Evolutionary conservation across 2,797 vertebrate species (phyloP).

Genomic region (Danio albolineatus): DNA sequence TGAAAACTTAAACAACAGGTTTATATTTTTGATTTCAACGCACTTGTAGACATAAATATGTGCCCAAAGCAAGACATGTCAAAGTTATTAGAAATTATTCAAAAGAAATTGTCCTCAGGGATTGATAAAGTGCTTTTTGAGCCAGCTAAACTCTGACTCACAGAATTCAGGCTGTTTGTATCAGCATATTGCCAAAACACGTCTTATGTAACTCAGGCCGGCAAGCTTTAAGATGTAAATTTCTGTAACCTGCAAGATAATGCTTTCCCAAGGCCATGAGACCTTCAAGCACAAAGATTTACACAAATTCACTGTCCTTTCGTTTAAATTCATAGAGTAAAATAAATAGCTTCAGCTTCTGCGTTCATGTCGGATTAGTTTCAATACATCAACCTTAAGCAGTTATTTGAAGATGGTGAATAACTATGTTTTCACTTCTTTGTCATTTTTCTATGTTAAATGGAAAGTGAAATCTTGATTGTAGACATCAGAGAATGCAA

Average conservation of each 20-base stretch:
- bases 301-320: constrained; percentile 37
- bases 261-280: constrained; percentile 32
- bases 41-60: constrained; percentile 16
- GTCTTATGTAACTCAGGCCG: constrained; percentile 55
- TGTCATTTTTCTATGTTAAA: background rate
- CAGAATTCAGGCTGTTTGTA: constrained; percentile 53
- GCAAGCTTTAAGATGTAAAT: constrained; percentile 56
- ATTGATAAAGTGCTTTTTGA: constrained; percentile 59
- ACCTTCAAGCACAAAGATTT: constrained; percentile 23
- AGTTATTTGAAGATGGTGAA: background rate
- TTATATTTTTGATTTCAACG: constrained; percentile 20
- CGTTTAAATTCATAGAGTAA: constrained; percentile 46
- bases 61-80: constrained; percentile 19
- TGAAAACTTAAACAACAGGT: background rate
- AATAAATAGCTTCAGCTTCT: constrained; percentile 19
- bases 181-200: constrained; percentile 60
- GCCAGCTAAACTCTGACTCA: constrained; percentile 54
- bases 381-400: background rate
- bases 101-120: constrained; percentile 8
- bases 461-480: too few relatives aligned
- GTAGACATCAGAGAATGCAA: too few relatives aligned
- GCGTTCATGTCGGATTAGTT: background rate
- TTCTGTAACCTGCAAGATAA: constrained; percentile 47
- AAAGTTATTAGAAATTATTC: constrained; percentile 35
- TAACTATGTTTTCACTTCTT: background rate